Percentiles rank a stretch among this genome's conserved stretches.
These are phyloP conservation scores for Poecilia latipinna DNA, from an alignment of 2,113 vertebrate species.

Conservation along the genomic window DNA sequence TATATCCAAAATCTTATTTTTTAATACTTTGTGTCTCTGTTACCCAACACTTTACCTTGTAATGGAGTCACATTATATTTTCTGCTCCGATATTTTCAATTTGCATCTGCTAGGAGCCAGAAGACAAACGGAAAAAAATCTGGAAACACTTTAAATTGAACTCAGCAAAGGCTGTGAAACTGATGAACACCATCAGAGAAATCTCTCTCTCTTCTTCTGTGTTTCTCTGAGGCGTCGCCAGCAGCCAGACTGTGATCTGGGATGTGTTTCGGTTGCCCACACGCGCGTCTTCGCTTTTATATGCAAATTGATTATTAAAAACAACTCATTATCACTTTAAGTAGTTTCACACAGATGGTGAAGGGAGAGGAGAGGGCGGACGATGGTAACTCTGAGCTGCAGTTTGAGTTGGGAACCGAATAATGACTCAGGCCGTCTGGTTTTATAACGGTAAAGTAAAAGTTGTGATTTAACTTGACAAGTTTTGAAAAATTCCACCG, in stretches of 20 bases:
- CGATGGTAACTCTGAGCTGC: slow-evolving; percentile 33
- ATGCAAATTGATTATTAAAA: slow-evolving; percentile 79
- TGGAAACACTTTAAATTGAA: not conserved
- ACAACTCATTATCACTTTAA: slow-evolving; percentile 77
- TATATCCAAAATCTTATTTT: too few species aligned
- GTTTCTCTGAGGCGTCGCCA: slow-evolving; percentile 65
- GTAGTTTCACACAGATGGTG: slow-evolving; percentile 60
- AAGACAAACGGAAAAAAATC: not conserved
- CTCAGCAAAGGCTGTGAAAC: not conserved
- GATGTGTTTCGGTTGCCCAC: slow-evolving; percentile 64
- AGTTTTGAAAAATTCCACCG: too few species aligned
- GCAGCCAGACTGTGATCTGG: slow-evolving; percentile 70
- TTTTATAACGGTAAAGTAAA: not conserved
- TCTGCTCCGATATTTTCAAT: not conserved
- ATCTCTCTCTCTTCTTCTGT: slow-evolving; percentile 3
- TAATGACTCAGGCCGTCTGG: not conserved
- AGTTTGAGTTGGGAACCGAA: not conserved
- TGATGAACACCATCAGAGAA: not conserved
- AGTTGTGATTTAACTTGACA: not conserved
- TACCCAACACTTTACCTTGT: not conserved
- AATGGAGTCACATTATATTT: not conserved
- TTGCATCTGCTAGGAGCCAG: not conserved
- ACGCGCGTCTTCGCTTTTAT: slow-evolving; percentile 65
- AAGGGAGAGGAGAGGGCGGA: slow-evolving; percentile 28
- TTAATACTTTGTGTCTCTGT: not conserved